Evolutionary conservation across 2,113 vertebrate species (phyloP).

Genomic region (Verasper variegatus): DNA sequence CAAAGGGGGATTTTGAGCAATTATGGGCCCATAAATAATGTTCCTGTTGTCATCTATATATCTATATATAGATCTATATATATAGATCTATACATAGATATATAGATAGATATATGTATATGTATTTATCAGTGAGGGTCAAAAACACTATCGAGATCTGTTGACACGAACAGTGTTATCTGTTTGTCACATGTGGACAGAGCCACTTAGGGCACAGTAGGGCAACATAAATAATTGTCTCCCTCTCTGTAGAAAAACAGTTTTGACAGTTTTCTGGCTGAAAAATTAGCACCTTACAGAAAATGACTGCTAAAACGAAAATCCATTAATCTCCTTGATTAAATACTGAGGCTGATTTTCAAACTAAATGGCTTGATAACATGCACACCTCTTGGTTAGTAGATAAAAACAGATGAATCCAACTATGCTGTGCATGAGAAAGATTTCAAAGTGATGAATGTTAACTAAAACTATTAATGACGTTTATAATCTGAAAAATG

Average conservation of each 20-base stretch:
- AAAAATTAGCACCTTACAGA: background rate
- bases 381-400: background rate
- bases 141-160: constrained; percentile 8
- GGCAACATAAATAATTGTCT: background rate
- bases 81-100: background rate
- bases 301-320: background rate
- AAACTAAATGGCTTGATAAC: background rate
- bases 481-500: background rate
- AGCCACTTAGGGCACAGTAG: constrained; percentile 7
- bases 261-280: too few relatives aligned
- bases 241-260: background rate
- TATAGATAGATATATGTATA: background rate
- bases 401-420: background rate
- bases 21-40: constrained; percentile 50
- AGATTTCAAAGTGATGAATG: background rate
- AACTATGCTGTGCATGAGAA: background rate
- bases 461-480: background rate
- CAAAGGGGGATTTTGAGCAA: constrained; percentile 33
- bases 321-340: background rate
- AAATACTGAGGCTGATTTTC: background rate
- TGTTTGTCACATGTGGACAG: constrained; percentile 21
- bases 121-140: constrained; percentile 15
- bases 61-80: background rate
- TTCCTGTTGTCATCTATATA: constrained; percentile 4
- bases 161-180: background rate